phyloP scores from a whole-genome alignment of 1,140 invertebrate genomes.

The Trichonephila clavata region DNA sequence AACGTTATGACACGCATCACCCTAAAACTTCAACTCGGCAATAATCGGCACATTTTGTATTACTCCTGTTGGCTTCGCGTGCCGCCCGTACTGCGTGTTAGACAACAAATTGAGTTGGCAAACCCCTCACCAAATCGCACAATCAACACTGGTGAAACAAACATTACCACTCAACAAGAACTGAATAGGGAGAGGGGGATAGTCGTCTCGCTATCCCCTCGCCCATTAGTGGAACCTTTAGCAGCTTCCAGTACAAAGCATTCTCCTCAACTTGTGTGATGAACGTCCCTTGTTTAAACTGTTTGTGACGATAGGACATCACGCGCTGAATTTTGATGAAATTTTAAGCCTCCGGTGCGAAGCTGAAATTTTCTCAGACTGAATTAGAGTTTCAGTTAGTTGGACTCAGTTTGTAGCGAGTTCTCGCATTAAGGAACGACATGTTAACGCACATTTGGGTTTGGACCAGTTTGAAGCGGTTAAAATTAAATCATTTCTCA shows the following conservation, averaged over 20 bases:
- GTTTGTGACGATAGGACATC: not conserved
- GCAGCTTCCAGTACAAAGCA: constrained; percentile 34
- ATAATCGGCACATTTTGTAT: constrained; percentile 47
- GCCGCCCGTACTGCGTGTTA: constrained; percentile 12
- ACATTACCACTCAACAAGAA: constrained; percentile 28
- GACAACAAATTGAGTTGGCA: constrained; percentile 58
- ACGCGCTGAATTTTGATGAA: constrained; percentile 60
- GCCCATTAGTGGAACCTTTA: constrained; percentile 33
- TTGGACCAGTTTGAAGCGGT: not conserved
- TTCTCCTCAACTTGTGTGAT: not conserved
- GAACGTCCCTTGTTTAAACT: constrained; percentile 44
- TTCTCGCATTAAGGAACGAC: not conserved
- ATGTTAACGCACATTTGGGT: not conserved
- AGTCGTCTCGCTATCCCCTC: not conserved
- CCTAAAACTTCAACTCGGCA: constrained; percentile 20
- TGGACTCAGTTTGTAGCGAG: not conserved
- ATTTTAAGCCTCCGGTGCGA: constrained; percentile 38
- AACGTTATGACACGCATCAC: constrained; percentile 23
- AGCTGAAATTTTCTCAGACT: constrained; percentile 16
- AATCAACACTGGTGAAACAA: constrained; percentile 42
- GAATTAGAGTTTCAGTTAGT: not conserved
- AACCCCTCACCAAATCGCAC: constrained; percentile 22
- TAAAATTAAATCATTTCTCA: constrained; percentile 3
- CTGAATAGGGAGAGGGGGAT: constrained; percentile 2
- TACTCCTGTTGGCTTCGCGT: not conserved